Evolutionary conservation across 1,140 invertebrate species (phyloP), one percentile per base, ranked within the genome.

Genomic region (Drosophila asahinai): DNA sequence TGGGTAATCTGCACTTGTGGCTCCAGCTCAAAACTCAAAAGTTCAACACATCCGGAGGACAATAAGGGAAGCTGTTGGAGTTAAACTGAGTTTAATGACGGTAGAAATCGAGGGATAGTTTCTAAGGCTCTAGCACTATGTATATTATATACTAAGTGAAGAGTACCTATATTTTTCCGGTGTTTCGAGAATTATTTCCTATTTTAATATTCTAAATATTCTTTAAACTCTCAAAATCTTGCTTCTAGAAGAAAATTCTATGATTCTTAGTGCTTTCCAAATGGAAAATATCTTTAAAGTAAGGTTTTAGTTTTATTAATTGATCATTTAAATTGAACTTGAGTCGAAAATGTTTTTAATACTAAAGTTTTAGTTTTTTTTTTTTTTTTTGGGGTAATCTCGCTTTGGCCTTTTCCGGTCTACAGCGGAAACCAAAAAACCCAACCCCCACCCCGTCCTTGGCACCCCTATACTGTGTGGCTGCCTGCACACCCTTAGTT

Each of bases 381-480:
- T 4, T 9, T 19, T 57, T 65, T 55, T 66, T 76, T 33, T 14
- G 22, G 54, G 54, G 54, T 76, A 57, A 76, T 64, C 72, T 76
- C 43, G 64, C 47, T 76, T 67, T 77, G 65, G 55, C 54, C 55
- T 72, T 73, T 73, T 73, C 54, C 70, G 70, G 67, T 73, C 68
- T 43, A 25, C 54, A 42, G 47, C 27, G 45, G 22, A 70, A 38
- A n/a, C 25, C 17, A 42, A 17, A 57, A 40, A 30, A 40, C 62
- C 62, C 19, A 19, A 33, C 25, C 8, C 27, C 38, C 14, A n/a
- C 22, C 47, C 12, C 5, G 5, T 19, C 27, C 27, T 25, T 25
- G 22, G 27, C 51, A 54, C 40, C 40, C 27, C 17, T 6, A 14
- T 14, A 12, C 12, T 19, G 9, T 43, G 27, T 17, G 19, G 5